phyloP scores from a whole-genome alignment of 1,140 invertebrate genomes.

The Coptotermes formosanus region DNA sequence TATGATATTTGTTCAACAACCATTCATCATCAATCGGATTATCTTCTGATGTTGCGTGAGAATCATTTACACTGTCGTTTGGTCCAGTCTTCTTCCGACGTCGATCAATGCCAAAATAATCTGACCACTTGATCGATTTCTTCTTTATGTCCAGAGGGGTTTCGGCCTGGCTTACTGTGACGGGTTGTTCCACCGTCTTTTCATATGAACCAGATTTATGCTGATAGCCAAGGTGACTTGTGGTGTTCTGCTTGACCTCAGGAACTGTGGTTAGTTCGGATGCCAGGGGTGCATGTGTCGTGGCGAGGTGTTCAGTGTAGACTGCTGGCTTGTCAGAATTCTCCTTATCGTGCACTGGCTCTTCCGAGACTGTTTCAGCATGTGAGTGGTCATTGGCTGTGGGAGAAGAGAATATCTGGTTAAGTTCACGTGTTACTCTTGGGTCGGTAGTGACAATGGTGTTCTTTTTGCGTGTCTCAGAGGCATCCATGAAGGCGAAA shows the following conservation, averaged over 20 bases:
- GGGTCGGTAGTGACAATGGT: conserved; percentile 29
- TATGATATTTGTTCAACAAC: conserved; percentile 54
- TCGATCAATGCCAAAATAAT: conserved; percentile 80
- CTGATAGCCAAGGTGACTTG: background rate
- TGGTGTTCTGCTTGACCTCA: background rate
- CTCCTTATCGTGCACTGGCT: background rate
- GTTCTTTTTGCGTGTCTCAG: conserved; percentile 15
- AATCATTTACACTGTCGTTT: conserved; percentile 37
- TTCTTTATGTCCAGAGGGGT: conserved; percentile 52
- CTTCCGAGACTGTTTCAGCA: background rate
- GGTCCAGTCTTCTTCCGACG: conserved; percentile 63
- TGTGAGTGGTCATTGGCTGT: background rate
- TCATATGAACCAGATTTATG: background rate
- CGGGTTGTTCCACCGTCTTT: background rate
- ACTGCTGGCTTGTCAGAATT: background rate
- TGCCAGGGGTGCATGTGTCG: background rate
- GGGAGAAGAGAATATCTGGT: conserved; percentile 26
- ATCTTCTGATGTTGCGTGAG: conserved; percentile 32
- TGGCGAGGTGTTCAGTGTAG: background rate
- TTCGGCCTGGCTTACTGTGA: background rate
- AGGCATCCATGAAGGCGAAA: background rate
- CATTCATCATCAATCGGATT: conserved; percentile 51
- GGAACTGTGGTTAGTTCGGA: background rate
- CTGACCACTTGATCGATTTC: conserved; percentile 80
- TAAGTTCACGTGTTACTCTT: conserved; percentile 27